Base-by-base conservation (phyloP, 2,888 invertebrate species). In the Platycheirus rosarum region DNA sequence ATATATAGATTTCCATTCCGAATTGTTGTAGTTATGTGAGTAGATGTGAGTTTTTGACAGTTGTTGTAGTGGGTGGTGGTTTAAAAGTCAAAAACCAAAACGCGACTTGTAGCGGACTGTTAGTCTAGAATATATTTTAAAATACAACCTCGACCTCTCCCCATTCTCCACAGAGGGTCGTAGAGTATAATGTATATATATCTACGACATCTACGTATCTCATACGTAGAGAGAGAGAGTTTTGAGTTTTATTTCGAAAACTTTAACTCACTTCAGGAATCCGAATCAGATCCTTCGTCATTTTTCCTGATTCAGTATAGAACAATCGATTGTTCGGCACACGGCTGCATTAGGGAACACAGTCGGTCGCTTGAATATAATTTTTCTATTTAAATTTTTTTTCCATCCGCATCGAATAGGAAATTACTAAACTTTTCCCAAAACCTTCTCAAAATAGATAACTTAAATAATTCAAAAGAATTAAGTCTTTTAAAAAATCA, bases 281-380 rank as follows among this genome's bases (percentile, higher is more conserved):
- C 26, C 40, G 49, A 26, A 35, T 40, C 26, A 57, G 9, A 66
- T 70, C 70, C 79, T 60, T 70, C 46, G 44, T 26, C 14, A 18
- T 65, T 65, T 74, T 79, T 74, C 65, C 69, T 40, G 37, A 65
- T 85, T 89, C 87, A 89, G 89, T 89, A 88, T 88, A 88, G 89
- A 88, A 88, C 88, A 88, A 88, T 89, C 89, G 88, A 88, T 89
- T 88, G 89, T 89, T 88, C 87, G 89, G 87, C 88, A 89, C 88
- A 80, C 80, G 80, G 70, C 66, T 69, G 60, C 40, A 68, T 87
- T 86, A 87, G 88, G 88, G 87, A 87, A 86, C 87, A 85, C 86
- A 87, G 87, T 88, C 88, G 88, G 87, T 88, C 87, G 77, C 60
- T 65, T 53, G 57, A 71, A 26, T 40, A 60, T 32, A 44, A 26